A percentile compares a stretch with the other conserved stretches of the same genome.
These are phyloP conservation scores for Conops quadrifasciatus DNA, from an alignment of 2,888 invertebrate genomes.

Conservation along the genomic window DNA sequence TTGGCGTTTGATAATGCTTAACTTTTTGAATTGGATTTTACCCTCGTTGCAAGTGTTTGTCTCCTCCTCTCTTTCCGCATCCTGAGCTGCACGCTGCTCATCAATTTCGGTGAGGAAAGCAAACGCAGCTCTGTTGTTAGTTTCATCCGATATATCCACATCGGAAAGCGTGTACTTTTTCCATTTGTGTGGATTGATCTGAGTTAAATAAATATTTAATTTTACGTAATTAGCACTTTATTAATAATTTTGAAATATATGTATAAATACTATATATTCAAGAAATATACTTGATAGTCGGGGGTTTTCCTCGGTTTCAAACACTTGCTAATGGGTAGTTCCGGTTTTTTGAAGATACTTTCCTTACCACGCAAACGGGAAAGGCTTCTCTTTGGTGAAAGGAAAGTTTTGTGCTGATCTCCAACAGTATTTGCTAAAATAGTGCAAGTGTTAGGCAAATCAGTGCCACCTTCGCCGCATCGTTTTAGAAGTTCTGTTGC, in stretches of 20 bases:
- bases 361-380: slow-evolving; percentile 67
- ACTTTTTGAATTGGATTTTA: slow-evolving; percentile 63
- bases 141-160: slow-evolving; percentile 83
- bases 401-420: not conserved
- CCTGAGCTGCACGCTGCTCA: slow-evolving; percentile 64
- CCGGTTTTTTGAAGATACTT: slow-evolving; percentile 82
- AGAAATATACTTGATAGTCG: slow-evolving; percentile 63
- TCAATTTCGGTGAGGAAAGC: slow-evolving; percentile 78
- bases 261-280: slow-evolving; percentile 53
- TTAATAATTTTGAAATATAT: not conserved
- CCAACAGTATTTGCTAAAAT: not conserved
- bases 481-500: slow-evolving; percentile 46
- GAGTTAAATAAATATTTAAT: not conserved
- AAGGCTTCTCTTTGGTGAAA: slow-evolving; percentile 44
- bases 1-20: slow-evolving; percentile 53
- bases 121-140: slow-evolving; percentile 80
- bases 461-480: slow-evolving; percentile 44
- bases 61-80: slow-evolving; percentile 34
- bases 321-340: slow-evolving; percentile 71
- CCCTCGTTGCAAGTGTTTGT: not conserved
- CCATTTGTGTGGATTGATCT: slow-evolving; percentile 82
- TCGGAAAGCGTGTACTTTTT: slow-evolving; percentile 81
- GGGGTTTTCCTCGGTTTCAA: slow-evolving; percentile 67
- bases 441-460: slow-evolving; percentile 47
- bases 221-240: not conserved